Evolutionary conservation across 2,888 invertebrate genomes (phyloP).

Genomic region (Marronus borbonicus): DNA sequence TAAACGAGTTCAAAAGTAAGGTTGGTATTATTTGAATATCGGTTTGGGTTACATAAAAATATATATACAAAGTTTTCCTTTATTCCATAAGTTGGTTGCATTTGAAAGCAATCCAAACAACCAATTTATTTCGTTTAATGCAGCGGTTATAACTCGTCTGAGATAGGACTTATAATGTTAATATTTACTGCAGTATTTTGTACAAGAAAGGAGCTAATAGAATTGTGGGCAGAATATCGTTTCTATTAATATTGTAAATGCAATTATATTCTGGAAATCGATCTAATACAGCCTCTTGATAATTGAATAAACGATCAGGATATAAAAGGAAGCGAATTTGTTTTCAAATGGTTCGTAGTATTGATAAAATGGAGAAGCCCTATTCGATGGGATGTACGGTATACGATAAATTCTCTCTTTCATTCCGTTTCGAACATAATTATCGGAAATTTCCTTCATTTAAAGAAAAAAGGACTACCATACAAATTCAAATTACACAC

Average conservation of each 20-base stretch:
- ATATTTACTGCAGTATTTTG: neutral
- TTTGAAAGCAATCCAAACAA: too few relatives aligned
- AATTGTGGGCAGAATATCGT: neutral
- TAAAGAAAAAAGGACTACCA: conserved; percentile 7
- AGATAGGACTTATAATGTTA: too few relatives aligned
- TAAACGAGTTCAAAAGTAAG: too few relatives aligned
- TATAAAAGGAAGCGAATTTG: conserved; percentile 33
- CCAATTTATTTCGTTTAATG: too few relatives aligned
- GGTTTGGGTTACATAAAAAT: too few relatives aligned
- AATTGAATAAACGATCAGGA: conserved; percentile 20
- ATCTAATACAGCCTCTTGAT: conserved; percentile 6
- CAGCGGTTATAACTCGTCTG: too few relatives aligned
- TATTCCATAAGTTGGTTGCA: too few relatives aligned
- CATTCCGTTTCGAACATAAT: neutral
- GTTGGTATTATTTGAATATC: too few relatives aligned
- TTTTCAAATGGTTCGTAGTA: neutral
- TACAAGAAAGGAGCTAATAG: neutral
- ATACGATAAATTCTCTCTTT: neutral
- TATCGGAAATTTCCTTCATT: conserved; percentile 9
- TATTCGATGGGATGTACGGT: neutral
- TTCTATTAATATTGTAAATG: conserved; percentile 2
- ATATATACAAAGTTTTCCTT: too few relatives aligned
- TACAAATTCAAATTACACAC: conserved; percentile 29
- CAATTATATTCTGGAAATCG: neutral
- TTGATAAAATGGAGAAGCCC: neutral